Conservation (phyloP, 2,113 vertebrate genomes). For the Notiomystis cincta region DNA sequence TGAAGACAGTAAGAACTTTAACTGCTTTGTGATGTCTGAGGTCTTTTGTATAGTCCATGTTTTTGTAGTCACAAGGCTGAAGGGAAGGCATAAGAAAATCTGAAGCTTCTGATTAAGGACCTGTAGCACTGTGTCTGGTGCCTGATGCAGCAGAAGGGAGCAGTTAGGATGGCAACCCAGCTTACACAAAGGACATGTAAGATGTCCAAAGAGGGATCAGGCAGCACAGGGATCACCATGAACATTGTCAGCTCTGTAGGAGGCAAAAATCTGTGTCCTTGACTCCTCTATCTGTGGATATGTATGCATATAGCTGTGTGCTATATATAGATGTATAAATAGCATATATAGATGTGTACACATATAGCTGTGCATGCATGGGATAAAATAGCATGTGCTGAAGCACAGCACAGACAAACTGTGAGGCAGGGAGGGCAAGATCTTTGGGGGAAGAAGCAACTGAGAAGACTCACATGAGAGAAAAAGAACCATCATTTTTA, state of each 20-base stretch:
- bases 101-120: neutral
- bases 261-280: neutral
- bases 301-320: neutral
- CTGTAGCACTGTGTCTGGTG: accelerated
- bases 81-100: neutral
- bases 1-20: neutral
- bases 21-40: neutral
- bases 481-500: neutral
- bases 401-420: neutral
- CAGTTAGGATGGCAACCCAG: neutral
- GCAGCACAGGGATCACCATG: neutral
- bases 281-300: neutral
- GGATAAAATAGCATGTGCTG: neutral
- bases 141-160: neutral
- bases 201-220: neutral
- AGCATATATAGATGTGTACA: neutral
- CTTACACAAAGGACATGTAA: neutral
- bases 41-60: neutral
- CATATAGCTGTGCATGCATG: neutral
- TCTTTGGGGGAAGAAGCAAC: neutral
- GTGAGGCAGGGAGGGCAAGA: neutral
- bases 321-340: neutral
- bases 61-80: neutral
- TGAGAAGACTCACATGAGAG: neutral
- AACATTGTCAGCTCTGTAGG: neutral